Base-by-base conservation (phyloP, 2,888 invertebrate genomes). In the Reticulitermes lucifugus region DNA sequence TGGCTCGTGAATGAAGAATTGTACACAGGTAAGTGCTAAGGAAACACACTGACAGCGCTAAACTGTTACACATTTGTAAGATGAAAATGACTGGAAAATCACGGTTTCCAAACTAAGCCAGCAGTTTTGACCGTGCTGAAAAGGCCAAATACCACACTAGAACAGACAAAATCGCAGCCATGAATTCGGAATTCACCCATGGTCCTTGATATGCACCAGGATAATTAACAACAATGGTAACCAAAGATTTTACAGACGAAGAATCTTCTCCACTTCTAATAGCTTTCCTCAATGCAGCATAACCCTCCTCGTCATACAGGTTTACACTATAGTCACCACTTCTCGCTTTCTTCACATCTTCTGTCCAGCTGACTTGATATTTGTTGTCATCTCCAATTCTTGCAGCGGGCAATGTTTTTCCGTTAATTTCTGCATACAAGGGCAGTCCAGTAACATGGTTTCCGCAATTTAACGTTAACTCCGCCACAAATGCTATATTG, bases 321-420 rank as follows among this genome's bases (percentile, higher is more conserved):
- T 95, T 94, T 81, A 99, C 93, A 85, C 93, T 93, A 88, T 97
- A 96, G 80, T 95, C 94, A 51, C 98, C 98, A 79, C 97, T 94
- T 84, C 95, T 94, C 0, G 97, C 95, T 88, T 95, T 95, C 80
- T 95, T 94, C 46, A 96, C 94, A 87, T 98, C 98, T 89, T 98
- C 97, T 18, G 96, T 96, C 97, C 98, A 98, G 88, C 98, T 98
- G 43, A 99, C 95, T 46, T 98, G 98, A 89, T 96, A 98, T 89
- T 94, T 95, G 89, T 95, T 94, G 85, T 95, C 94, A 73, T 92
- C 92, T 79, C 94, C 95, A 84, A 96, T 93, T 88, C 94, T 93
- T 22, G 97, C 97, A 59, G 97, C 97, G 46, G 97, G 96, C 84
- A 97, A 92, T n/a, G 97, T 93, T 90, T 95, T 96, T 79, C 97